Percentiles rank a stretch among this genome's conserved stretches.
phyloP scores from a whole-genome alignment of 2,888 invertebrate genomes.

The Brachynemurus nebulosus region DNA sequence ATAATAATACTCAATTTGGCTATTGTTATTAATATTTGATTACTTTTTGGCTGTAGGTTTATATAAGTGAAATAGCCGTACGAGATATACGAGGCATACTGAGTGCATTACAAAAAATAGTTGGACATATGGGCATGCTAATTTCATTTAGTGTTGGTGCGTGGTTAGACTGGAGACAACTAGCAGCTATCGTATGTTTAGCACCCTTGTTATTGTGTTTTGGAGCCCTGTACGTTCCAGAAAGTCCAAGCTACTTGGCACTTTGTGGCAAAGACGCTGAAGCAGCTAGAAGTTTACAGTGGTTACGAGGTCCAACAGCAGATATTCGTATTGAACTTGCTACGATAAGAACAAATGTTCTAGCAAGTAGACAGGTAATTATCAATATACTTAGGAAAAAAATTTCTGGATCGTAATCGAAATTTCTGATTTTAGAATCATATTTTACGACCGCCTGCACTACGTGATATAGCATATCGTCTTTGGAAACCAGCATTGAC shows the following conservation, averaged over 20 bases:
- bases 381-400: too few species aligned
- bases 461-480: slow-evolving; percentile 23
- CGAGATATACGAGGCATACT: slow-evolving; percentile 76
- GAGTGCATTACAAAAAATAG: slow-evolving; percentile 74
- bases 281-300: slow-evolving; percentile 59
- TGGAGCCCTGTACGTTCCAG: slow-evolving; percentile 67
- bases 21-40: neutral
- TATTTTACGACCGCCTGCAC: slow-evolving; percentile 7
- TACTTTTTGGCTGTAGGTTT: slow-evolving; percentile 46
- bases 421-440: slow-evolving; percentile 6
- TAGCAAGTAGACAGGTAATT: slow-evolving; percentile 27
- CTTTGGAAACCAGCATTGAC: slow-evolving; percentile 61
- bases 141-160: slow-evolving; percentile 73
- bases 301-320: slow-evolving; percentile 69
- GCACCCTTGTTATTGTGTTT: slow-evolving; percentile 65
- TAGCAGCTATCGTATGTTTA: slow-evolving; percentile 66
- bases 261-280: slow-evolving; percentile 62
- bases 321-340: slow-evolving; percentile 64
- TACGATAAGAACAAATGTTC: slow-evolving; percentile 53
- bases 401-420: neutral
- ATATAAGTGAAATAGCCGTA: slow-evolving; percentile 82
- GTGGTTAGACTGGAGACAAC: slow-evolving; percentile 69
- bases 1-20: neutral
- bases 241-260: slow-evolving; percentile 76
- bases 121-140: slow-evolving; percentile 72